Base-by-base conservation (phyloP, 2,888 invertebrate genomes). In the Muscina levida region DNA sequence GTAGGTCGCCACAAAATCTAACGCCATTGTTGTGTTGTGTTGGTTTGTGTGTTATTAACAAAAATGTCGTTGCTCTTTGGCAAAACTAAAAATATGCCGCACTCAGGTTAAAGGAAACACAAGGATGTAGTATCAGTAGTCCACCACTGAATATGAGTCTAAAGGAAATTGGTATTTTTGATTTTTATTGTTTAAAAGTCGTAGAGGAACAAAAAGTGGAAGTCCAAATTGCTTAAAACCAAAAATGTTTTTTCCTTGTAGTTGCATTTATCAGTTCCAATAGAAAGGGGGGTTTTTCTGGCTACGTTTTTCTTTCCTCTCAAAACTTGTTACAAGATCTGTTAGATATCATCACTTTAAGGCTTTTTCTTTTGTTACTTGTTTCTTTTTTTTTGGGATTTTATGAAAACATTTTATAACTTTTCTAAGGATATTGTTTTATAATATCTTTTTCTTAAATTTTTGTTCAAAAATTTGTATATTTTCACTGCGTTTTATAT, bases 1-100 rank as follows among this genome's bases (percentile, higher is more conserved):
- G 91, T 96, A 97, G 84, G 96, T 96, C 84, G 95, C 95, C 87
- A 95, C 95, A 91, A 95, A 96, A 91, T 96, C 95, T 89, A 95
- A 92, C 92, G 95, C 95, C 95, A 95, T 95, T 86, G 84, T 85
- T 13, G 22, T 62, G 0, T 56, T 53, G 73, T 57, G n/a, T n/a
- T n/a, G n/a, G n/a, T n/a, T n/a, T n/a, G n/a, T n/a, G n/a, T n/a
- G n/a, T 0, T 65, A 72, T 31, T 5, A 31, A 31, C 31, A 31
- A 31, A 31, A 31, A 31, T 31, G 8, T 31, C 13, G 1, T n/a
- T 53, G 5, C 11, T 26, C 13, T 57, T 67, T 71, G n/a, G n/a
- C 72, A 6, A 6, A 17, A 59, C 51, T 11, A 19, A 26, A 53
- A 56, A 26, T 4, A 48, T 65, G 11, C 24, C 11, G 44, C 31